phyloP scores from a whole-genome alignment of 23 tunicate species.

The Ciona savignyi region DNA sequence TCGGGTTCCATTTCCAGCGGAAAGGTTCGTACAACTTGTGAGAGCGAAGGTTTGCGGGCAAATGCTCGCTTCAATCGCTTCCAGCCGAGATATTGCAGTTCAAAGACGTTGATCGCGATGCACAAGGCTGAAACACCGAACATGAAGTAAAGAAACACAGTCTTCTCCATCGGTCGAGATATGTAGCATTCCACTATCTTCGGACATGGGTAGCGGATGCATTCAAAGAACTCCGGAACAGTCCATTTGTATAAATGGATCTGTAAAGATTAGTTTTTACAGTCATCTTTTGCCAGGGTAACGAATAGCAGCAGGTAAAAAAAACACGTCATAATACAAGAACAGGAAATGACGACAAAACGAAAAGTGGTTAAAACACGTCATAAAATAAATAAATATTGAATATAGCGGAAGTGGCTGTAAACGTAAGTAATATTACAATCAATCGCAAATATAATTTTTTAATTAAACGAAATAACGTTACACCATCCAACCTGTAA shows the following conservation, averaged over 20 bases:
- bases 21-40: constrained; percentile 21
- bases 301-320: no score
- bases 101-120: constrained; percentile 51
- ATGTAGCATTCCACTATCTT: constrained; percentile 73
- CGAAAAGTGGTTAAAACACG: no score
- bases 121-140: constrained; percentile 67
- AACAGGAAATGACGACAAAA: no score
- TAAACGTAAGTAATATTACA: no score
- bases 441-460: no score
- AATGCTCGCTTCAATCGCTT: constrained; percentile 32
- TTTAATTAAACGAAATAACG: no score
- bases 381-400: no score
- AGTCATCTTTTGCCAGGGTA: no score
- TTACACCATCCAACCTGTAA: no score
- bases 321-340: no score
- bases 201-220: constrained; percentile 73
- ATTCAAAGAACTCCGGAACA: constrained; percentile 55
- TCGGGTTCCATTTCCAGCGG: constrained; percentile 7
- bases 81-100: constrained; percentile 49
- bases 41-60: constrained; percentile 11
- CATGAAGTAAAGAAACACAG: constrained; percentile 86
- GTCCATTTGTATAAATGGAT: constrained; percentile 47
- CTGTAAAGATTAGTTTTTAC: constrained; percentile 37
- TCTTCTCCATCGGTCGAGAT: constrained; percentile 86
- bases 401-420: no score